Evolutionary conservation across 2,113 vertebrate genomes (phyloP).

Genomic region (Xenopus borealis): DNA sequence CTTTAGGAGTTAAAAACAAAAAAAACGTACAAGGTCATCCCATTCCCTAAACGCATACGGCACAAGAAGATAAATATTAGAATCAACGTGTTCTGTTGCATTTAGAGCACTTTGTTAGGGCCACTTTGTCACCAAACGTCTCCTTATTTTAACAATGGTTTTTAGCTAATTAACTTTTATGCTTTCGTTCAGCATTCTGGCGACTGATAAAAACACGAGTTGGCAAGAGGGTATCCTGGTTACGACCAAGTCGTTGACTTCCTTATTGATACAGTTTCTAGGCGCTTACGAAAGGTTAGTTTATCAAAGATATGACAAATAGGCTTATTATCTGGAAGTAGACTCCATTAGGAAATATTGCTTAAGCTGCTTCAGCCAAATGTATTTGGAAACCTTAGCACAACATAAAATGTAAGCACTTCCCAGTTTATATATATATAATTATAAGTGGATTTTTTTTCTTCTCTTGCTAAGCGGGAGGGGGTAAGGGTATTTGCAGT

Average conservation of each 20-base stretch:
- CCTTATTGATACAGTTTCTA: slow-evolving; percentile 59
- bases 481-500: slow-evolving; percentile 29
- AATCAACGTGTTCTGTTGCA: slow-evolving; percentile 4
- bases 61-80: too few relatives aligned
- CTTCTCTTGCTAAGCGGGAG: neutral
- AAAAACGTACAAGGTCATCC: too few relatives aligned
- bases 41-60: too few relatives aligned
- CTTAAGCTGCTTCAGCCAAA: slow-evolving; percentile 51
- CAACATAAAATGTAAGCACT: slow-evolving; percentile 34
- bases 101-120: slow-evolving; percentile 9
- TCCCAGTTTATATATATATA: slow-evolving; percentile 7
- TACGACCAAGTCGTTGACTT: slow-evolving; percentile 53
- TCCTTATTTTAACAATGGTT: slow-evolving; percentile 57
- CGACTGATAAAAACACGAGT: slow-evolving; percentile 57
- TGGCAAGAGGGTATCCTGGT: slow-evolving; percentile 58
- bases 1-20: too few relatives aligned
- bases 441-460: slow-evolving; percentile 18
- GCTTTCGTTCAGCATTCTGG: slow-evolving; percentile 50
- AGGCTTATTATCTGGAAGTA: slow-evolving; percentile 61
- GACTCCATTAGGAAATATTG: slow-evolving; percentile 61
- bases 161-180: slow-evolving; percentile 54
- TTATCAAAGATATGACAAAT: slow-evolving; percentile 64
- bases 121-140: slow-evolving; percentile 47
- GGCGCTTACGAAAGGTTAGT: slow-evolving; percentile 61
- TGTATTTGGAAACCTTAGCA: slow-evolving; percentile 51